Evolutionary conservation across 2,797 vertebrate genomes (phyloP).

Genomic region (Pseudochirops cupreus): DNA sequence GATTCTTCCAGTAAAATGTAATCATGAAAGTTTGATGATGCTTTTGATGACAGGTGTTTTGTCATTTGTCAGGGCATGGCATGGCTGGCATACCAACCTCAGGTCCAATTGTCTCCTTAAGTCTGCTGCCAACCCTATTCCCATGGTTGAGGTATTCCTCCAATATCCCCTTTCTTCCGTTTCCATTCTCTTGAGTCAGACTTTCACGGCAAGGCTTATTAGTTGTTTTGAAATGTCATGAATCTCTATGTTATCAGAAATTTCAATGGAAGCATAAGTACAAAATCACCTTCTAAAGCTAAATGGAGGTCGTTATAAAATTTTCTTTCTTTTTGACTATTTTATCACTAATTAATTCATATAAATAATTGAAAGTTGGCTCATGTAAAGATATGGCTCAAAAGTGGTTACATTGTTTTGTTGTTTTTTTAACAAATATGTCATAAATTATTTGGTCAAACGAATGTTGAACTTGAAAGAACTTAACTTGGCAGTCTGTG

Average conservation of each 20-base stretch:
- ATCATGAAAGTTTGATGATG: conserved; percentile 1
- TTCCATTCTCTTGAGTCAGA: not conserved
- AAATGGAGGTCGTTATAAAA: not conserved
- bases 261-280: not conserved
- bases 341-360: not conserved
- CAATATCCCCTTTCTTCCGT: not conserved
- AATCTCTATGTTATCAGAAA: not conserved
- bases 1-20: not conserved
- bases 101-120: not conserved
- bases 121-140: not conserved
- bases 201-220: not conserved
- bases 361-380: not conserved
- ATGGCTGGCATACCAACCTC: not conserved
- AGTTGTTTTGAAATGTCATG: not conserved
- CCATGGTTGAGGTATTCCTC: not conserved
- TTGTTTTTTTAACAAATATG: not conserved
- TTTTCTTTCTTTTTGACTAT: not conserved
- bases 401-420: not conserved
- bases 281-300: not conserved
- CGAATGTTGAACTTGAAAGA: not conserved
- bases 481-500: not conserved
- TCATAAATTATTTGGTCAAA: not conserved
- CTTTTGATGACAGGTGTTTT: not conserved
- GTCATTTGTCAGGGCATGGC: not conserved
- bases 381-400: not conserved